Conservation (phyloP, 2,797 vertebrate species). For the Stomatorhinus walkeri region DNA sequence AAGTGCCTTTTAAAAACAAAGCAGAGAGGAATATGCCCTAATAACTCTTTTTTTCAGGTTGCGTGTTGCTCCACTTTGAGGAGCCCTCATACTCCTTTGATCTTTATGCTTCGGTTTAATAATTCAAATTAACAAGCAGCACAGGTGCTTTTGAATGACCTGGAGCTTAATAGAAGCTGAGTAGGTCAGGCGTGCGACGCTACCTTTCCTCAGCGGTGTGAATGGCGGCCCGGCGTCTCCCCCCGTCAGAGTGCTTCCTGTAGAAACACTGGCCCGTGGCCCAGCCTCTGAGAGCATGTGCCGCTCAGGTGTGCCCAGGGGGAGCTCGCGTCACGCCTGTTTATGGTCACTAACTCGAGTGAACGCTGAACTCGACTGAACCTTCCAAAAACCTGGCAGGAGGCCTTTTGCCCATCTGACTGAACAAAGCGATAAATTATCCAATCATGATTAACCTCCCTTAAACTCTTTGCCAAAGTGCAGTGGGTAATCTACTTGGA, state of each 20-base stretch:
- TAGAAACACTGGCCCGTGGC: not conserved
- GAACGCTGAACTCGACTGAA: not conserved
- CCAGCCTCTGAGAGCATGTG: not conserved
- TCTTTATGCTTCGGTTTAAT: not conserved
- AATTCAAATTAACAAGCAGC: not conserved
- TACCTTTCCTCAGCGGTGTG: not conserved
- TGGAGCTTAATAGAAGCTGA: not conserved
- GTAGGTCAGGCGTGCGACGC: not conserved
- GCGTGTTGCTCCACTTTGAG: not conserved
- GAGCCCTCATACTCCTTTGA: not conserved
- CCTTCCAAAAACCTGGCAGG: not conserved
- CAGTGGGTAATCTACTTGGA: constrained; percentile 1
- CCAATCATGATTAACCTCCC: not conserved
- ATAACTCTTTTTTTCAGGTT: not conserved
- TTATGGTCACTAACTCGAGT: not conserved
- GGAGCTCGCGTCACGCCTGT: not conserved
- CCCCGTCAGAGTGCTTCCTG: not conserved
- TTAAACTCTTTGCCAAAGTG: constrained; percentile 1
- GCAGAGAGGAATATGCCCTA: not conserved
- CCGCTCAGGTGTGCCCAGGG: not conserved
- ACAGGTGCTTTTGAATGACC: not conserved
- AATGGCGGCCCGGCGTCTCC: not conserved
- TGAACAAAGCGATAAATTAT: not conserved
- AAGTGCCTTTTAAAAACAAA: not conserved
- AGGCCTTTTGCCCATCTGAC: not conserved